A percentile compares a stretch with the other conserved stretches of the same genome.
Conservation (phyloP, 2,113 vertebrate genomes). For the Tachuris rubrigastra region DNA sequence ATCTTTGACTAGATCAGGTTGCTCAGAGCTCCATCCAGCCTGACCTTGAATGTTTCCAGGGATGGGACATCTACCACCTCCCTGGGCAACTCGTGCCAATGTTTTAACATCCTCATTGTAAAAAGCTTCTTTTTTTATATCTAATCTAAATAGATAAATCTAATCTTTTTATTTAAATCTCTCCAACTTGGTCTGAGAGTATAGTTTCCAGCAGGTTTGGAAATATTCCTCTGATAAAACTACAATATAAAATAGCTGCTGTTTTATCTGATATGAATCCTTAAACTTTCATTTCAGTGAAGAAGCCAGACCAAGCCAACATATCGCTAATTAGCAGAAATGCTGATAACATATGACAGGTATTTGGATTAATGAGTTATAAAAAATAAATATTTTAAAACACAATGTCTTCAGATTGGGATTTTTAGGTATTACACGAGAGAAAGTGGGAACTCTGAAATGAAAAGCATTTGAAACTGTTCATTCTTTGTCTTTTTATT, state of each 20-base stretch:
- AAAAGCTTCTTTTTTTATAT: background rate
- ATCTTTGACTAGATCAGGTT: background rate
- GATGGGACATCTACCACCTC: background rate
- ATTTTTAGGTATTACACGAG: background rate
- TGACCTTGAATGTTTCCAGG: background rate
- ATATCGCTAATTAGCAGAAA: conserved; percentile 8
- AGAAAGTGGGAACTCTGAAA: background rate
- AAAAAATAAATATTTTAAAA: background rate
- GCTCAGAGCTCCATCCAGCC: background rate
- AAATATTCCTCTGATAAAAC: background rate
- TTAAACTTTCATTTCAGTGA: background rate
- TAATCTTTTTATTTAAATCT: background rate
- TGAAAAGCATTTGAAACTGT: background rate
- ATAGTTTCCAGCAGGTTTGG: background rate
- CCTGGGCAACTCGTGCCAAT: background rate
- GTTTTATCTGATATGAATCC: background rate
- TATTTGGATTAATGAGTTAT: background rate
- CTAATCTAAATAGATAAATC: background rate
- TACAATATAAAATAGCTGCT: background rate
- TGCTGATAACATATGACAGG: background rate
- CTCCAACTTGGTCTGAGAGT: background rate
- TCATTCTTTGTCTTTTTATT: background rate
- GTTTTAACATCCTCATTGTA: background rate
- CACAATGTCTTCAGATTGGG: background rate
- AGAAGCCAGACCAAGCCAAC: background rate